Evolutionary conservation across 1,140 invertebrate species (phyloP).

Genomic region (Drosophila sechellia): DNA sequence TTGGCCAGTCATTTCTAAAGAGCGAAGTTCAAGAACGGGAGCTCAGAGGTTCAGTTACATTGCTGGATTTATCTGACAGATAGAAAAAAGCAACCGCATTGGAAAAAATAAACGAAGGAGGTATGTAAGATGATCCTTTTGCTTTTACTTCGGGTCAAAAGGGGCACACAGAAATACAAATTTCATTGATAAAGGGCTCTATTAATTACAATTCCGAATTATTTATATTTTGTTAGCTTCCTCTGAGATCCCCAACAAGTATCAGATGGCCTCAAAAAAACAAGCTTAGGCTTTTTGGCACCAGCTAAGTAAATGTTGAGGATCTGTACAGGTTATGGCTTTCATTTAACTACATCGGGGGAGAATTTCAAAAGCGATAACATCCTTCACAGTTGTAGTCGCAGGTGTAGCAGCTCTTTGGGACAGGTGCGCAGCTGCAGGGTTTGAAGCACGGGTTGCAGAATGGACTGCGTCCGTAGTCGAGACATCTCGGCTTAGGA

Average conservation of each 20-base stretch:
- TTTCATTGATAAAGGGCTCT: too few species aligned
- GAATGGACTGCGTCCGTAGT: neutral
- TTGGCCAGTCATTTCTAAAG: slow-evolving; percentile 30
- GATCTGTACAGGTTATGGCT: neutral
- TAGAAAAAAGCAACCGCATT: slow-evolving; percentile 14
- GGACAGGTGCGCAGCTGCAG: slow-evolving; percentile 8
- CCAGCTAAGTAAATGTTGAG: slow-evolving; percentile 7
- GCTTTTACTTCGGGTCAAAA: neutral
- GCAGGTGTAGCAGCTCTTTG: slow-evolving; percentile 10
- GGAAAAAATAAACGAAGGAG: neutral
- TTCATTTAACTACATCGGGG: too few species aligned
- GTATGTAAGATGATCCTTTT: too few species aligned
- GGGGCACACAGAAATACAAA: too few species aligned
- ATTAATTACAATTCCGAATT: too few species aligned
- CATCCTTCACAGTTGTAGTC: slow-evolving; percentile 5
- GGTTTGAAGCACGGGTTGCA: neutral
- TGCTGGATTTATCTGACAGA: slow-evolving; percentile 10
- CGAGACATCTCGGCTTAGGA: slow-evolving; percentile 20
- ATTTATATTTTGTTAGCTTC: neutral
- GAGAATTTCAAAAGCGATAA: neutral
- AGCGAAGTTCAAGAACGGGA: slow-evolving; percentile 5
- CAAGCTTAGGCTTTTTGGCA: neutral
- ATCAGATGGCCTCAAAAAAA: slow-evolving; percentile 1
- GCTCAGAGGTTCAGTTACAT: slow-evolving; percentile 28
- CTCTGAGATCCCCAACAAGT: slow-evolving; percentile 4